These are phyloP conservation scores for Pseudorhiza aurosa DNA, from an alignment of 30 jellyfish, hydroid and myxozoan species.

Conservation along the genomic window DNA sequence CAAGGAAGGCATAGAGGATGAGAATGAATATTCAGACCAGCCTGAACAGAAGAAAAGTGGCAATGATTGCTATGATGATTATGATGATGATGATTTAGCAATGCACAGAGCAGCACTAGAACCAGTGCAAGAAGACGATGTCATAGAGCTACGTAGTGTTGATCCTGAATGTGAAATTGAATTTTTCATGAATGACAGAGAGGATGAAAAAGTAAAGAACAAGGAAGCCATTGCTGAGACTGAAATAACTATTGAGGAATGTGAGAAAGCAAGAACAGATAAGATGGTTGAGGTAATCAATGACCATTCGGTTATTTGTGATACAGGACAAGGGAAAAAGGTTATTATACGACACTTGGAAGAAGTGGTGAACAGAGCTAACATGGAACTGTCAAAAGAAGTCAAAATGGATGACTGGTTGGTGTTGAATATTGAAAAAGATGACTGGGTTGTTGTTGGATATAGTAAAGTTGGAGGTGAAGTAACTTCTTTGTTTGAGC, in stretches of 20 bases:
- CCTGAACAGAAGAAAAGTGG: neutral
- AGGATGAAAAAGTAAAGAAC: neutral
- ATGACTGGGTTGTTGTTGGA: constrained; percentile 77
- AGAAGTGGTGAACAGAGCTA: constrained; percentile 54
- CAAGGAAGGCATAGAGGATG: neutral
- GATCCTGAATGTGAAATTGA: constrained; percentile 70
- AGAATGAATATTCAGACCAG: neutral
- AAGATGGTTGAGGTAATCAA: neutral
- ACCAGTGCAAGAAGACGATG: constrained; percentile 66
- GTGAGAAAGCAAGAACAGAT: neutral
- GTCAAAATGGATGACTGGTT: constrained; percentile 69
- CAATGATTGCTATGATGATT: neutral
- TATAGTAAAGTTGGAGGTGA: constrained; percentile 58
- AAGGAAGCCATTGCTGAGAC: neutral
- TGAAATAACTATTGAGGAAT: neutral
- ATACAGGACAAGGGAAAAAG: constrained; percentile 55
- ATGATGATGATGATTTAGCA: constrained; percentile 4
- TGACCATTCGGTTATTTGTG: constrained; percentile 47
- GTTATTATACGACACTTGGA: constrained; percentile 56
- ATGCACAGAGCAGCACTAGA: constrained; percentile 14
- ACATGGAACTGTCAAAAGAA: constrained; percentile 43
- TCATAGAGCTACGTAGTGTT: constrained; percentile 32
- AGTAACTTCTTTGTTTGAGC: constrained; percentile 31
- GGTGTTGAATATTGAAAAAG: constrained; percentile 64
- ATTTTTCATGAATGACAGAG: neutral